Percentiles rank a stretch among this genome's conserved stretches.
phyloP scores from a whole-genome alignment of 2,888 invertebrate genomes.

The Chymomyza amoena region DNA sequence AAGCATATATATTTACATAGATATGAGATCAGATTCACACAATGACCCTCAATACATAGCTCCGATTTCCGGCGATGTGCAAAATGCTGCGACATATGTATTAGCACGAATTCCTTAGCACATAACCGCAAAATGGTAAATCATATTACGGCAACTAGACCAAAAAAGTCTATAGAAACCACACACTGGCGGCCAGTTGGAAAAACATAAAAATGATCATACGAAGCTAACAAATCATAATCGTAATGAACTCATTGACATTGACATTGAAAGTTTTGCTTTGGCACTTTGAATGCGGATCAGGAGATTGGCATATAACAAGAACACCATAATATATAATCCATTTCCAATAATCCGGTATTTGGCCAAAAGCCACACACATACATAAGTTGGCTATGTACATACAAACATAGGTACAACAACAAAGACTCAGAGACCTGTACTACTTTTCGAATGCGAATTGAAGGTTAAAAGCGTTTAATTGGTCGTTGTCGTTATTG shows the following conservation, averaged over 20 bases:
- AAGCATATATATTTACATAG: constrained; percentile 1
- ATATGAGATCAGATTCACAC: constrained; percentile 38
- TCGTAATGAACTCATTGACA: constrained; percentile 56
- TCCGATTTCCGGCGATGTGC: constrained; percentile 56
- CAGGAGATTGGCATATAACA: constrained; percentile 34
- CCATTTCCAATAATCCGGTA: constrained; percentile 55
- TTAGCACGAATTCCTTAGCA: constrained; percentile 15
- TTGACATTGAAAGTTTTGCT: constrained; percentile 68
- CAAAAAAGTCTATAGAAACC: constrained; percentile 23
- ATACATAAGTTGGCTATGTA: neutral
- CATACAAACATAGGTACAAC: neutral
- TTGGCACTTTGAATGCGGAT: constrained; percentile 30
- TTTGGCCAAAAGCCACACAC: constrained; percentile 35
- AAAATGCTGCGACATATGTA: constrained; percentile 34
- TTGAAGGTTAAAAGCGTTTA: constrained; percentile 72
- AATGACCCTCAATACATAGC: constrained; percentile 37
- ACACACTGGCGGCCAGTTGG: constrained; percentile 5
- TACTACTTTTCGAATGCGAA: constrained; percentile 60
- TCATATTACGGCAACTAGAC: constrained; percentile 34
- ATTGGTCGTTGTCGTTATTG: constrained; percentile 38
- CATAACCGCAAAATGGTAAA: constrained; percentile 46
- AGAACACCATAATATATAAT: constrained; percentile 15
- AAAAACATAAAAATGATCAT: constrained; percentile 18
- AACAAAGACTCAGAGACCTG: constrained; percentile 51
- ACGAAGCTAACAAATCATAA: neutral